Conservation (phyloP, 2,888 invertebrate genomes). For the Alcis repandata region DNA sequence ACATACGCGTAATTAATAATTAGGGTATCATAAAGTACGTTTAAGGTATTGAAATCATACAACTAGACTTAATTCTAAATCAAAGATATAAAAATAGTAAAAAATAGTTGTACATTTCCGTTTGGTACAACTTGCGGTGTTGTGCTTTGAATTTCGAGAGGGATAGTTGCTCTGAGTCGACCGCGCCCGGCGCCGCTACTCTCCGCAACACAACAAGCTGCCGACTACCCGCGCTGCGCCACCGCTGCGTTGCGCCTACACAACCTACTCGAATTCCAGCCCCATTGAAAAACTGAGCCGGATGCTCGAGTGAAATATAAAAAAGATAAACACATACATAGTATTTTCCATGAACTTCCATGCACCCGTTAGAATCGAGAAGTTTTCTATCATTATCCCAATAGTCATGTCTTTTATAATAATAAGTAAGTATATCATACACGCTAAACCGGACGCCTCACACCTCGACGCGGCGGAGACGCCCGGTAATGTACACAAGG, state of each 20-base stretch:
- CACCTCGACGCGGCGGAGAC: constrained; percentile 67
- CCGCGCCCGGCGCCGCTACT: constrained; percentile 23
- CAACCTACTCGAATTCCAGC: constrained; percentile 53
- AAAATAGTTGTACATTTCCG: constrained; percentile 84
- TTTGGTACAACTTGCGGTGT: constrained; percentile 78
- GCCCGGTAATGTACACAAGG: constrained; percentile 83
- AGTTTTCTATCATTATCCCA: constrained; percentile 81
- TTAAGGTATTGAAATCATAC: constrained; percentile 81
- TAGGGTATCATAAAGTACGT: constrained; percentile 79
- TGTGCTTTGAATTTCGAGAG: constrained; percentile 67
- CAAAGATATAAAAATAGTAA: constrained; percentile 86
- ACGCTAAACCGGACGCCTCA: constrained; percentile 79
- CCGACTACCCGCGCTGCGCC: constrained; percentile 44
- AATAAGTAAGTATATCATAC: constrained; percentile 80
- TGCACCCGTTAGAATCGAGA: constrained; percentile 87
- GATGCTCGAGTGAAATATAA: constrained; percentile 83
- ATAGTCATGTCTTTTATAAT: constrained; percentile 85
- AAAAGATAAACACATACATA: constrained; percentile 83
- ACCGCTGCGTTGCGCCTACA: constrained; percentile 39
- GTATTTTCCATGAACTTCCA: constrained; percentile 82
- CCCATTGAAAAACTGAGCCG: constrained; percentile 82
- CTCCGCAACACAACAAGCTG: constrained; percentile 58
- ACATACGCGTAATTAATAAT: constrained; percentile 76
- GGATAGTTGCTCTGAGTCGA: constrained; percentile 32
- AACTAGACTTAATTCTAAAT: constrained; percentile 85